These are phyloP conservation scores for Heteromurus nitidus DNA, from an alignment of 2,888 invertebrate species.

Conservation along the genomic window DNA sequence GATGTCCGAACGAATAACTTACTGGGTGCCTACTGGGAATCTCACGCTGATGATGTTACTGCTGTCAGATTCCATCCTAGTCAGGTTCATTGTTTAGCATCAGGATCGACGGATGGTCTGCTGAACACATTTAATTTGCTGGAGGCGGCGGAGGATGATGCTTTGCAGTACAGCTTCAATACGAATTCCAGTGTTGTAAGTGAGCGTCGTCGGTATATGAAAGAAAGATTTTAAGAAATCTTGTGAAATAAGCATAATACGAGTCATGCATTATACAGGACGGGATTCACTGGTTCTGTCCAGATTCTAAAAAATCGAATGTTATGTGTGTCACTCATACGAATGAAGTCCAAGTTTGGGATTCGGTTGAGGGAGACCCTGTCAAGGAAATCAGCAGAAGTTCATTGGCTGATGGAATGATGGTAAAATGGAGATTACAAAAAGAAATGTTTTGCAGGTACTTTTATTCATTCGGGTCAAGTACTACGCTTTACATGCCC, in stretches of 20 bases:
- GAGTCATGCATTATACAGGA: too few species aligned
- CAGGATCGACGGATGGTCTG: constrained; percentile 89
- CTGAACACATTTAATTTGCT: constrained; percentile 89
- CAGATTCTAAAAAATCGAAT: too few species aligned
- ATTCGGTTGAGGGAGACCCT: constrained; percentile 80
- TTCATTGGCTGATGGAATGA: constrained; percentile 78
- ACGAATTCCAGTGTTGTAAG: constrained; percentile 85
- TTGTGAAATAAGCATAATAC: too few species aligned
- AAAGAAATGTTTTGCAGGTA: not conserved
- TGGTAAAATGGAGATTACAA: too few species aligned
- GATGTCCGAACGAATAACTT: constrained; percentile 81
- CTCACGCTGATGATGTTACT: constrained; percentile 88
- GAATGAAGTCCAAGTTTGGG: constrained; percentile 84
- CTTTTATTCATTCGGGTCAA: too few species aligned
- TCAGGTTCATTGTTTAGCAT: constrained; percentile 82
- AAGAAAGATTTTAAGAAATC: not conserved
- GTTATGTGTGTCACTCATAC: constrained; percentile 84
- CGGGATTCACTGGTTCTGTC: constrained; percentile 57
- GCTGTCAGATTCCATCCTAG: constrained; percentile 84
- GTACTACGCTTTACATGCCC: too few species aligned
- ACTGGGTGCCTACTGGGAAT: constrained; percentile 88
- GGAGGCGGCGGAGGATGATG: constrained; percentile 86
- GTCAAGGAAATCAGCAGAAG: constrained; percentile 79
- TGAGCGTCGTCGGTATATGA: constrained; percentile 15
- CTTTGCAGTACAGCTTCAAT: constrained; percentile 85